phyloP scores from a whole-genome alignment of 2,888 invertebrate genomes.

The Acronicta leporina region DNA sequence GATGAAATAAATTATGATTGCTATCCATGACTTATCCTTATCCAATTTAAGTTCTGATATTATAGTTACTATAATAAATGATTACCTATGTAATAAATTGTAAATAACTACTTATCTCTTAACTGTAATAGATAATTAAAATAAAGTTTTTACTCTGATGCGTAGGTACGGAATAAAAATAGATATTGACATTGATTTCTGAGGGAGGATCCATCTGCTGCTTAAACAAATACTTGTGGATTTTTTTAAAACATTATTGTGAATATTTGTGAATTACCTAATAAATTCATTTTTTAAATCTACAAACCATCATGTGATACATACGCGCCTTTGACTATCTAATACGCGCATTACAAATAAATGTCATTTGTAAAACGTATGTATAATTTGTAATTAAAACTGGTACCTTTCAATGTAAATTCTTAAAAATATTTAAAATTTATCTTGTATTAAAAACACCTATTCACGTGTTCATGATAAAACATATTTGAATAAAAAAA shows the following conservation, averaged over 20 bases:
- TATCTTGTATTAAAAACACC: conserved; percentile 61
- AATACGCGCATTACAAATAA: conserved; percentile 40
- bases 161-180: conserved; percentile 55
- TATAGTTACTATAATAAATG: conserved; percentile 66
- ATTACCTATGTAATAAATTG: conserved; percentile 80
- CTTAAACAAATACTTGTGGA: no score
- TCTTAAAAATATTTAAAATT: conserved; percentile 61
- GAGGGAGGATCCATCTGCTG: conserved; percentile 41
- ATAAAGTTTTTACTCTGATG: conserved; percentile 67
- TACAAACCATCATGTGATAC: conserved; percentile 32
- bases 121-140: conserved; percentile 55
- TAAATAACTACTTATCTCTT: conserved; percentile 72
- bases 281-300: conserved; percentile 24
- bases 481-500: conserved; percentile 65
- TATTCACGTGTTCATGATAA: conserved; percentile 78
- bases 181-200: conserved; percentile 66
- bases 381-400: conserved; percentile 61
- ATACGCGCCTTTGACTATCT: no score
- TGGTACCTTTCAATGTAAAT: conserved; percentile 64
- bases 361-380: conserved; percentile 57
- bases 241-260: no score
- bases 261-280: conserved; percentile 29
- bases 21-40: conserved; percentile 65
- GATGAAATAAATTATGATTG: conserved; percentile 56
- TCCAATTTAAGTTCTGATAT: conserved; percentile 70